phyloP scores from a whole-genome alignment of 2,113 vertebrate species.

The Crotalus helleri region DNA sequence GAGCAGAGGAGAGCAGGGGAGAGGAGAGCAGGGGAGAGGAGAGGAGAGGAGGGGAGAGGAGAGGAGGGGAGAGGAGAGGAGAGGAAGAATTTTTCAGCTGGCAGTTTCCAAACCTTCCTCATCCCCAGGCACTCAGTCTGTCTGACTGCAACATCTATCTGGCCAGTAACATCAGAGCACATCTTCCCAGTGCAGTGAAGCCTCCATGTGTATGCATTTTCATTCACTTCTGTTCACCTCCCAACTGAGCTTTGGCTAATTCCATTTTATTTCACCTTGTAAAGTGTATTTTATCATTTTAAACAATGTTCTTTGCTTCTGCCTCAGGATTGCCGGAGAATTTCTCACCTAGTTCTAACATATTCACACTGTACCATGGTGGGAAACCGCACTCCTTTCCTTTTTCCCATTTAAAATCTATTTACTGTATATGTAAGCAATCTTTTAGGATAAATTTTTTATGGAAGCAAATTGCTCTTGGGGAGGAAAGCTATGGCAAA shows the following conservation, averaged over 20 bases:
- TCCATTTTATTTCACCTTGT: not conserved
- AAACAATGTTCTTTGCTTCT: not conserved
- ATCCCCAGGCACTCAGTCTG: not conserved
- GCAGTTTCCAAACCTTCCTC: not conserved
- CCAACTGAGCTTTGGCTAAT: not conserved
- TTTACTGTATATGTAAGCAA: not conserved
- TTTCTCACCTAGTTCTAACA: not conserved
- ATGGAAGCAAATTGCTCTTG: no score
- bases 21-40: fast-evolving
- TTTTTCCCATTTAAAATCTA: not conserved
- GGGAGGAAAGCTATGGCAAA: no score
- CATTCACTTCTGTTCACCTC: not conserved
- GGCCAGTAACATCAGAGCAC: not conserved
- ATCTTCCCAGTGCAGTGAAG: not conserved
- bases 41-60: no score
- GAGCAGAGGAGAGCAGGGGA: no score
- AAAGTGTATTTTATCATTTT: not conserved
- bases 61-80: no score
- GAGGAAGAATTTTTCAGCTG: not conserved
- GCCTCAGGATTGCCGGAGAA: not conserved
- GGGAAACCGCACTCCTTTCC: not conserved
- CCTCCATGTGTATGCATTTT: not conserved
- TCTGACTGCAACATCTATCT: not conserved
- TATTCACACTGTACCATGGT: not conserved
- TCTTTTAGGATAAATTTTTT: not conserved